Percentiles rank a stretch among this genome's conserved stretches.
Evolutionary conservation across 2,113 vertebrate species (phyloP).

Genomic region (Tretioscincus oriximinensis): DNA sequence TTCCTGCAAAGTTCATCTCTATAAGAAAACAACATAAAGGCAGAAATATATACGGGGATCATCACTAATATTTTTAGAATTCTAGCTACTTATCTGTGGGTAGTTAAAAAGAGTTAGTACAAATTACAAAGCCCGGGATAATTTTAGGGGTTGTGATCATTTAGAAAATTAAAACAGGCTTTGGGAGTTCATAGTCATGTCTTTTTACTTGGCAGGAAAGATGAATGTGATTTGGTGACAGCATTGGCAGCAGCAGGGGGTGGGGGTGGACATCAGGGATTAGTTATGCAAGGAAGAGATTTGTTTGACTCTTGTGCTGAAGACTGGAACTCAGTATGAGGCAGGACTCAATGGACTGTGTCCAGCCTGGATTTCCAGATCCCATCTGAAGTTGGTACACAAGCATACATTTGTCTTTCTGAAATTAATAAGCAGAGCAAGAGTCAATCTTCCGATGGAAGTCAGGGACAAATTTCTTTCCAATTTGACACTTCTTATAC

Average conservation of each 20-base stretch:
- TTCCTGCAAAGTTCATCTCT: background rate
- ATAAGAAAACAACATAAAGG: rapidly evolving
- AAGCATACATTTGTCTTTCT: conserved; percentile 55
- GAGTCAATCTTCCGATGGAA: conserved; percentile 48
- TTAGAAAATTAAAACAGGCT: conserved; percentile 50
- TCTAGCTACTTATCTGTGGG: conserved; percentile 13
- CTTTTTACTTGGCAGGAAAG: conserved; percentile 50
- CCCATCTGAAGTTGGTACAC: conserved; percentile 41
- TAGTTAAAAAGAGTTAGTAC: conserved; percentile 38
- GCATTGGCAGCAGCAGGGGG: conserved; percentile 36
- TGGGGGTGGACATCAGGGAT: conserved; percentile 31
- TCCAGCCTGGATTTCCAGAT: conserved; percentile 35
- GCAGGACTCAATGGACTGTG: conserved; percentile 54
- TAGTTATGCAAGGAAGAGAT: conserved; percentile 4
- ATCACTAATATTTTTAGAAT: conserved; percentile 21
- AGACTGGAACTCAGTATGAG: conserved; percentile 49
- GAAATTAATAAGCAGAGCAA: conserved; percentile 55
- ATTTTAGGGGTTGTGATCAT: conserved; percentile 35
- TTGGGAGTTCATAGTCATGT: conserved; percentile 13
- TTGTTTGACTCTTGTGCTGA: conserved; percentile 28
- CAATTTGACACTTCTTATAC: conserved; percentile 54
- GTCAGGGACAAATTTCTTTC: conserved; percentile 58
- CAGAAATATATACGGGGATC: background rate
- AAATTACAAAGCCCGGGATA: conserved; percentile 8
- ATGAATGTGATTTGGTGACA: conserved; percentile 60